Conservation (phyloP, 2,113 vertebrate species). For the Zapus hudsonius region DNA sequence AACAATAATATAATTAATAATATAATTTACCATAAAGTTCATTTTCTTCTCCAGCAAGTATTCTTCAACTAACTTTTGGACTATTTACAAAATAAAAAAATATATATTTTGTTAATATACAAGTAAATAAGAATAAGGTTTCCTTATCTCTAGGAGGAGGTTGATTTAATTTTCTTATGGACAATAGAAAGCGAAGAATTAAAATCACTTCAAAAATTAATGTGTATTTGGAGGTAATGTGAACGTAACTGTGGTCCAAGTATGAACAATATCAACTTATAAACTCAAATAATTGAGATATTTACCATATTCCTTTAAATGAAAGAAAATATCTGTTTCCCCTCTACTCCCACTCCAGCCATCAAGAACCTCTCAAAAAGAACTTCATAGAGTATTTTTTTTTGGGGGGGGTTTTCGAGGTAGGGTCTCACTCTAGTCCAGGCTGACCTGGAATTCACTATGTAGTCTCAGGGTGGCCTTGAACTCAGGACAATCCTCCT, state of each 20-base stretch:
- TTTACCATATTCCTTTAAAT: neutral
- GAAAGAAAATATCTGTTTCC: conserved; percentile 22
- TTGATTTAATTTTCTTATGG: conserved; percentile 29
- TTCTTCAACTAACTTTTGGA: neutral
- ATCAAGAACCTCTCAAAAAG: neutral
- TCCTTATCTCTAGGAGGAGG: conserved; percentile 4
- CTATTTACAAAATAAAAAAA: conserved; percentile 12
- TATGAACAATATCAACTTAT: conserved; percentile 31
- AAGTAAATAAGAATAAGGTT: neutral
- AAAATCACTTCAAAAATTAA: conserved; percentile 53
- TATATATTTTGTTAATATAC: neutral
- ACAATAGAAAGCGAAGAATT: neutral
- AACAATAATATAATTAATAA: neutral
- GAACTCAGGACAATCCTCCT: too few species aligned
- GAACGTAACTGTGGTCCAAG: neutral
- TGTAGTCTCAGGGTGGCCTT: too few species aligned
- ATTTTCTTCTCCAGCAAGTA: conserved; percentile 21
- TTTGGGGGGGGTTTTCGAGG: too few species aligned
- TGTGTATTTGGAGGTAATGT: neutral
- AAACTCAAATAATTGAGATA: neutral
- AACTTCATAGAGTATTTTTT: neutral
- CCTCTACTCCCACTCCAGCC: neutral
- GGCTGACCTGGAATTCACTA: too few species aligned
- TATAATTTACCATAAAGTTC: neutral
- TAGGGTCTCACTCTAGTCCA: too few species aligned